Evolutionary conservation across 2,797 vertebrate genomes (phyloP), one percentile per base, ranked within the genome.

Genomic region (Adelosebastes latens): DNA sequence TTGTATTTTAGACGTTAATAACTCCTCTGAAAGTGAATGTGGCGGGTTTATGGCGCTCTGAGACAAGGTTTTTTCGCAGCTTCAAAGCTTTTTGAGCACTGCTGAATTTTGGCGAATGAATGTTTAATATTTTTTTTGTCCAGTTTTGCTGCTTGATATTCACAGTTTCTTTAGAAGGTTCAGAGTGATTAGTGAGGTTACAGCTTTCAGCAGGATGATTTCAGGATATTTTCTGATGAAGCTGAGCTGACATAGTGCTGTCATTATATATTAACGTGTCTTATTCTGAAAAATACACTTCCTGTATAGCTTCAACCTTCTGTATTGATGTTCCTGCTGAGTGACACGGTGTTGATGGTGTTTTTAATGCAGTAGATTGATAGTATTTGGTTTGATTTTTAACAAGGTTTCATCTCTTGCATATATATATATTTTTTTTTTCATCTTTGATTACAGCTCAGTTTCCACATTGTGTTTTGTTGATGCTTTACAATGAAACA

Each of bases 221-320:
- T 22, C 60, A 18, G 39, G 39, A 49, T 60, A 2, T 14, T 46
- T 56, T 60, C 69, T 68, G 60, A 20, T 22, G 66, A 66, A 13
- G 75, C 66, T 77, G 70, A 39, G 56, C 53, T 60, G 22, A 42
- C 27, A 27, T 49, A 56, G 9, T 6, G 56, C 72, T 72, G 59
- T 12, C 18, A 25, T 73, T 59, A 53, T 25, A 59, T 29, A 63
- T 58, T 8, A 82, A 55, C 2, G 31, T 27, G 53, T 55, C 72
- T 84, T 82, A 87, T 75, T 88, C 49, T 85, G 82, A 81, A 80
- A 71, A 60, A 20, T 14, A 39, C 53, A 75, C 55, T 68, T 77
- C 34, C 78, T 85, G 80, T 72, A 4, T 25, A 59, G 53, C 55
- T 76, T 77, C 29, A 14, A 34, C n/a, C 39, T 27, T 59, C 4